Percentiles rank a stretch among this genome's conserved stretches.
Evolutionary conservation across 2,888 invertebrate genomes (phyloP).

Genomic region (Trichopoda pennipes): DNA sequence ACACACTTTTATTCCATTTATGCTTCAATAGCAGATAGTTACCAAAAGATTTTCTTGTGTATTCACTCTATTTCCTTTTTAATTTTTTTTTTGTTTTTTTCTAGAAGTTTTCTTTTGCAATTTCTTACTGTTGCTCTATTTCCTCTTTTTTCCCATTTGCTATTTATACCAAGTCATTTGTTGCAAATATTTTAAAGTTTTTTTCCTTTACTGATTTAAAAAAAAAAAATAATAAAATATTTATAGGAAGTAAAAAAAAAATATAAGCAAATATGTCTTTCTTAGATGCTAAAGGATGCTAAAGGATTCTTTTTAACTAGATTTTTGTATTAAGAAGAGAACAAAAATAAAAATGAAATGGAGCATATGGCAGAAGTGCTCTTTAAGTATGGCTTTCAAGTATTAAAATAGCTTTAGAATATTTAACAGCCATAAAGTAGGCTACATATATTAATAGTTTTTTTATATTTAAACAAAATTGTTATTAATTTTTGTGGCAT

Average conservation of each 20-base stretch:
- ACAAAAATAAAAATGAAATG: slow-evolving; percentile 35
- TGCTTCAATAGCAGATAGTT: slow-evolving; percentile 79
- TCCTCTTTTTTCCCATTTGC: slow-evolving; percentile 31
- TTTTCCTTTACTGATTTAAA: slow-evolving; percentile 31
- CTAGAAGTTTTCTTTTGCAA: slow-evolving; percentile 42
- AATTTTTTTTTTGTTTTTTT: background rate
- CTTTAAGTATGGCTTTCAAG: slow-evolving; percentile 27
- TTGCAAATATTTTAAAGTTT: slow-evolving; percentile 52
- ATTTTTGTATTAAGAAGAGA: slow-evolving; percentile 26
- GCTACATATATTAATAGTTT: background rate
- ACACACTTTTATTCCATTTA: slow-evolving; percentile 72
- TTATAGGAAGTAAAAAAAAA: slow-evolving; percentile 18
- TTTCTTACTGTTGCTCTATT: slow-evolving; percentile 59
- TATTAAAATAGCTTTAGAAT: slow-evolving; percentile 10
- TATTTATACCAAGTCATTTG: slow-evolving; percentile 55
- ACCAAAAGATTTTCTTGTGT: slow-evolving; percentile 76
- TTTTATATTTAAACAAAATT: background rate
- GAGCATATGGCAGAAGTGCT: slow-evolving; percentile 46
- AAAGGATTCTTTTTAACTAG: slow-evolving; percentile 65
- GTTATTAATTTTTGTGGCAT: too few species aligned
- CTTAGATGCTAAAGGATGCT: slow-evolving; percentile 70
- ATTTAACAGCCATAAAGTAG: slow-evolving; percentile 10
- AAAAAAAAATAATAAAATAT: slow-evolving; percentile 13
- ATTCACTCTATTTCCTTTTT: slow-evolving; percentile 44
- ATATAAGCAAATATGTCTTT: slow-evolving; percentile 61